Percentiles rank a stretch among this genome's conserved stretches.
Conservation (phyloP, 2,888 invertebrate species). For the Plemyria rubiginata region DNA sequence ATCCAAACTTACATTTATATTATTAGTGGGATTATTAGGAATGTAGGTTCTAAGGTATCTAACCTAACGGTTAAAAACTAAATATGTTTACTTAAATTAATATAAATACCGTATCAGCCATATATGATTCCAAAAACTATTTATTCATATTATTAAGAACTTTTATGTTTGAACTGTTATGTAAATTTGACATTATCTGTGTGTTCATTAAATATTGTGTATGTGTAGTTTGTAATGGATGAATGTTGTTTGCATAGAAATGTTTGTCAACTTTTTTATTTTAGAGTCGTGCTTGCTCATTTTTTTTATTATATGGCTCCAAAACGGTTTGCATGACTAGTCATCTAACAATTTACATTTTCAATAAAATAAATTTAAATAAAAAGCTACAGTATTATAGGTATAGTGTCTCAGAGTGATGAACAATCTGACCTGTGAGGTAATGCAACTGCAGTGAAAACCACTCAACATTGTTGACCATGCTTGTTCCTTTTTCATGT, state of each 20-base stretch:
- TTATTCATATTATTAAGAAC: conserved; percentile 7
- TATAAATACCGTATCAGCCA: neutral
- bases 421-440: too few relatives aligned
- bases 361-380: too few relatives aligned
- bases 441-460: too few relatives aligned
- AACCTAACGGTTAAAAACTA: neutral
- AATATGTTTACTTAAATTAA: neutral
- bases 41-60: neutral
- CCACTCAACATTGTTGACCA: too few relatives aligned
- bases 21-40: too few relatives aligned
- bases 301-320: conserved; percentile 2
- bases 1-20: too few relatives aligned
- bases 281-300: neutral
- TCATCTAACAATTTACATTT: too few relatives aligned
- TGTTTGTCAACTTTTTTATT: conserved; percentile 1
- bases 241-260: conserved; percentile 3
- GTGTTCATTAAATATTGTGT: neutral
- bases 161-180: conserved; percentile 1
- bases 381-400: too few relatives aligned
- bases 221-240: conserved; percentile 2
- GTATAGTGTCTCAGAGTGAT: too few relatives aligned
- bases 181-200: conserved; percentile 7
- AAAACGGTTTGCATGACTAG: neutral
- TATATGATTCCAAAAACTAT: neutral
- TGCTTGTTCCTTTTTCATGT: too few relatives aligned